A percentile compares a stretch with the other conserved stretches of the same genome.
Evolutionary conservation across 2,888 invertebrate genomes (phyloP).

Genomic region (Caenorhabditis afra): DNA sequence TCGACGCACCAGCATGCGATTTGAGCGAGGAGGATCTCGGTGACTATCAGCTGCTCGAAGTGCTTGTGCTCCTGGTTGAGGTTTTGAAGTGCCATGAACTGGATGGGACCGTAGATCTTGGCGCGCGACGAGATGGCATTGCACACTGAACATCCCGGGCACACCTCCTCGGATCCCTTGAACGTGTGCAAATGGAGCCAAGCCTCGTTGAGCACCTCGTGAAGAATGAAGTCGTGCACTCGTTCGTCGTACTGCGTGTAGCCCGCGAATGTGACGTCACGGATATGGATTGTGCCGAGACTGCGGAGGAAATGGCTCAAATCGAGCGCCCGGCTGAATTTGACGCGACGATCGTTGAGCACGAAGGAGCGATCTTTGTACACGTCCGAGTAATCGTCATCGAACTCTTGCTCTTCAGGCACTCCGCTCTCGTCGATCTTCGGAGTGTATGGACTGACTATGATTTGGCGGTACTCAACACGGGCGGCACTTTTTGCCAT

Average conservation of each 20-base stretch:
- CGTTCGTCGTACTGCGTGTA: slow-evolving; percentile 10
- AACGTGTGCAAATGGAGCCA: slow-evolving; percentile 29
- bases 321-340: slow-evolving; percentile 2
- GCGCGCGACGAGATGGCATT: slow-evolving; percentile 22
- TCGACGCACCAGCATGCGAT: slow-evolving; percentile 34
- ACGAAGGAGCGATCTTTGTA: slow-evolving; percentile 15
- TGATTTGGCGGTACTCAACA: slow-evolving; percentile 23
- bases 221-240: slow-evolving; percentile 28
- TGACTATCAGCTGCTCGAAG: slow-evolving; percentile 21
- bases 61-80: no score
- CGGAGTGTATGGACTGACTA: slow-evolving; percentile 21
- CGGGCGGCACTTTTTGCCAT: slow-evolving; percentile 35
- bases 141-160: slow-evolving; percentile 44
- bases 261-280: slow-evolving; percentile 33
- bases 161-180: slow-evolving; percentile 54
- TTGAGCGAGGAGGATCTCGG: slow-evolving; percentile 46
- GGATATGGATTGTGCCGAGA: slow-evolving; percentile 15
- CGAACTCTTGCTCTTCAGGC: slow-evolving; percentile 17
- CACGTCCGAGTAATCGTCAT: neutral
- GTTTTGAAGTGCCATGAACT: slow-evolving; percentile 36
- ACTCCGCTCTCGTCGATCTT: slow-evolving; percentile 21
- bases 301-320: slow-evolving; percentile 20
- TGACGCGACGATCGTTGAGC: slow-evolving; percentile 21
- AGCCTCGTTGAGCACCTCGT: slow-evolving; percentile 17
- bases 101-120: slow-evolving; percentile 45